Base-by-base conservation (phyloP, 2,888 invertebrate genomes). In the Megalurothrips usitatus region DNA sequence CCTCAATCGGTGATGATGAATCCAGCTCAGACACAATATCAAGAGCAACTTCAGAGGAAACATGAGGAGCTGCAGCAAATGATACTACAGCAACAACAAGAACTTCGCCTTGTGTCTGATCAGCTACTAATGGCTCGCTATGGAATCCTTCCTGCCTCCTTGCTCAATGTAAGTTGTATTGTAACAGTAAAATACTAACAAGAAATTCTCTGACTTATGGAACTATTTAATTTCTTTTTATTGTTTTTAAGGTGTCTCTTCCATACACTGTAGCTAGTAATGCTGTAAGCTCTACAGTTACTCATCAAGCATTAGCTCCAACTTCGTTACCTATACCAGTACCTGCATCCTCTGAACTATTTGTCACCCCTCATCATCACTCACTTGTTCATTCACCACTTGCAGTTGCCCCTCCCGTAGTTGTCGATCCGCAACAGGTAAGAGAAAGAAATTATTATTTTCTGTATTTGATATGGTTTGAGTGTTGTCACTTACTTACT, bases 11-110 rank as follows among this genome's bases (percentile, higher is more conserved):
- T 91, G 49, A 88, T 90, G 43, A 89, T 92, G 87, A 89, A 90
- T 23, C 87, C 90, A 0, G 88, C 89, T 1, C 91, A 91, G 85
- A 89, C 89, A 82, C 90, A 91, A 82, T 86, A 92, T 23, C 93
- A 94, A 88, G 93, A 92, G 84, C 93, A 94, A 87, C 87, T 93
- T 82, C 93, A 95, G 85, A 90, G 93, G 63, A 96, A 96, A 85
- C 96, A 96, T 85, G 94, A 94, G 83, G 94, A 96, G 86, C 88
- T 96, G 82, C 95, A 96, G 86, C 92, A 94, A 85, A 90, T 95
- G 85, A 96, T 96, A 82, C 91, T 93, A 80, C 92, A 94, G 83
- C 96, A 96, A 85, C 96, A 96, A 86, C 95, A 96, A 85, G 96
- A 96, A 86, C 87, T 96, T 83, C 90, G 94, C 78, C 90, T 92